Conservation (phyloP, 2,113 vertebrate species). For the Ciconia boyciana region DNA sequence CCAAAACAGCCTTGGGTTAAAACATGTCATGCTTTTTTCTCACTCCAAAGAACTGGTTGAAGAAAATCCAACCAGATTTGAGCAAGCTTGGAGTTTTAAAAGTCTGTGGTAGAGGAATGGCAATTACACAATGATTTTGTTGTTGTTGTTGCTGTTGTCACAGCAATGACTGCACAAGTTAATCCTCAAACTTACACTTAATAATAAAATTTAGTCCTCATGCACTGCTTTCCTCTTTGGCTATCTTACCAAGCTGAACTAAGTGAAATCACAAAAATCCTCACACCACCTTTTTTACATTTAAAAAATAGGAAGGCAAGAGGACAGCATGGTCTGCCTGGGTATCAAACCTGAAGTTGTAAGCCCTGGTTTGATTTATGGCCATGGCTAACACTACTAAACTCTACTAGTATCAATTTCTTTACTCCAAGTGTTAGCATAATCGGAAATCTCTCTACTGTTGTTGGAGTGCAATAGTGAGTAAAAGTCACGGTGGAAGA, state of each 20-base stretch:
- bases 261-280: background rate
- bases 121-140: background rate
- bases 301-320: background rate
- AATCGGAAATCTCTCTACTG: background rate
- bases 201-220: background rate
- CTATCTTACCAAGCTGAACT: background rate
- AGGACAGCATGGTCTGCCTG: background rate
- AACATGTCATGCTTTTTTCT: slow-evolving; percentile 6
- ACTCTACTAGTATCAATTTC: background rate
- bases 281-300: background rate
- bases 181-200: background rate
- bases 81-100: background rate
- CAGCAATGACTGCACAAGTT: background rate
- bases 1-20: slow-evolving; percentile 47
- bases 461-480: background rate
- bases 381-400: background rate
- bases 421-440: background rate
- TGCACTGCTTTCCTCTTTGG: background rate
- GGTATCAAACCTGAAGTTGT: background rate
- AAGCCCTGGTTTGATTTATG: background rate
- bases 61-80: slow-evolving; percentile 32
- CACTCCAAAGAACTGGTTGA: background rate
- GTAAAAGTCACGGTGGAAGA: background rate
- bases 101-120: background rate
- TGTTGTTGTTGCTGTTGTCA: background rate